phyloP scores from a whole-genome alignment of 2,797 vertebrate species.

The Sebastes taczanowskii region DNA sequence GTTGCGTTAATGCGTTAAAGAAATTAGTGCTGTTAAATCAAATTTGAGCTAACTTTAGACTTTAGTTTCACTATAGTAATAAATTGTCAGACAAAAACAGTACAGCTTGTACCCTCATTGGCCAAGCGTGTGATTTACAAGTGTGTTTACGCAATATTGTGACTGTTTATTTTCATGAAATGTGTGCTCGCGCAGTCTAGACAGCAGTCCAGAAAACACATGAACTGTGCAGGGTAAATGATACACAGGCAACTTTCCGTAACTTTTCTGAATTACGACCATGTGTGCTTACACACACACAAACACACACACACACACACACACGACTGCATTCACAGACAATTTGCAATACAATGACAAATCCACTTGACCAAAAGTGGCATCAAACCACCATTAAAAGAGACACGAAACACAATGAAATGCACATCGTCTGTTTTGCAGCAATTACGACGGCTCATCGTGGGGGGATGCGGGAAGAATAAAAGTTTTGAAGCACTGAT shows the following conservation, averaged over 20 bases:
- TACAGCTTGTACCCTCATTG: too few relatives aligned
- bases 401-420: background rate
- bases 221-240: slow-evolving; percentile 4
- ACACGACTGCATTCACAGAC: slow-evolving; percentile 21
- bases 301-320: background rate
- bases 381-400: background rate
- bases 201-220: background rate
- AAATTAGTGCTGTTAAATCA: too few relatives aligned
- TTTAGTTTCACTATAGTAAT: too few relatives aligned
- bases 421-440: slow-evolving; percentile 6
- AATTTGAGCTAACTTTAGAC: too few relatives aligned
- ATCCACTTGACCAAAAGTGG: slow-evolving; percentile 18
- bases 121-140: too few relatives aligned
- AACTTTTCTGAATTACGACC: slow-evolving; percentile 1
- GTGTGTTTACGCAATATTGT: background rate
- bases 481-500: background rate
- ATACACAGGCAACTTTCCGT: background rate
- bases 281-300: background rate
- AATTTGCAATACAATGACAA: slow-evolving; percentile 34
- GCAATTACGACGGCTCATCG: background rate
- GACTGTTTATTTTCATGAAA: background rate
- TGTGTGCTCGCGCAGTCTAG: background rate
- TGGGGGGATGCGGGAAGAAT: background rate
- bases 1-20: too few relatives aligned
- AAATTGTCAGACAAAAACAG: too few relatives aligned